Percentiles rank a stretch among this genome's conserved stretches.
Conservation (phyloP, 1,140 invertebrate genomes). For the Uloborus diversus region DNA sequence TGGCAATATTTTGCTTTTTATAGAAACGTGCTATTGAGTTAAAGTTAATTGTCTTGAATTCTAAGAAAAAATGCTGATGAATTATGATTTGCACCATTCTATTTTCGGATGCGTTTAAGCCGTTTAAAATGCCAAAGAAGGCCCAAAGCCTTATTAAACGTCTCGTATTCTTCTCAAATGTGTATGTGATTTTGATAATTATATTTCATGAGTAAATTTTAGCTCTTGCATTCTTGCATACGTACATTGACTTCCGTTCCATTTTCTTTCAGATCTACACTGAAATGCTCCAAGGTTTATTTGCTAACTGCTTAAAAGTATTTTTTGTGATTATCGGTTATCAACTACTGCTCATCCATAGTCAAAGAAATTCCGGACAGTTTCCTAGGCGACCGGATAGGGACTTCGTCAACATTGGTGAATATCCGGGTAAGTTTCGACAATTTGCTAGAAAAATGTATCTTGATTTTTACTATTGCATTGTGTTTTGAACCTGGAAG, state of each 20-base stretch:
- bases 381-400: not conserved
- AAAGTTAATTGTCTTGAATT: no score
- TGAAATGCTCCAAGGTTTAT: conserved; percentile 16
- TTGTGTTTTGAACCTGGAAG: not conserved
- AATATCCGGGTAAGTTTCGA: conserved; percentile 7
- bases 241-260: not conserved
- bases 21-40: no score
- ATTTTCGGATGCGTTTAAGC: not conserved
- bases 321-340: not conserved
- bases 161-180: not conserved
- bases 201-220: not conserved
- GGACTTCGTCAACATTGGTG: not conserved
- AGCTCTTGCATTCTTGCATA: not conserved
- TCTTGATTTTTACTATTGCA: not conserved
- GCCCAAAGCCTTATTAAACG: not conserved
- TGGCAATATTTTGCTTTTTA: not conserved
- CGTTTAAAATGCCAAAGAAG: not conserved
- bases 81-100: no score
- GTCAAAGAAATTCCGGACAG: not conserved
- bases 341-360: not conserved
- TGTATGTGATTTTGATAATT: not conserved
- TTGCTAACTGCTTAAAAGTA: not conserved
- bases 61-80: no score
- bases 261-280: not conserved
- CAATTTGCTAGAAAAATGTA: not conserved